Evolutionary conservation across 2,888 invertebrate species (phyloP), one percentile per base, ranked within the genome.

Genomic region (Actias luna): DNA sequence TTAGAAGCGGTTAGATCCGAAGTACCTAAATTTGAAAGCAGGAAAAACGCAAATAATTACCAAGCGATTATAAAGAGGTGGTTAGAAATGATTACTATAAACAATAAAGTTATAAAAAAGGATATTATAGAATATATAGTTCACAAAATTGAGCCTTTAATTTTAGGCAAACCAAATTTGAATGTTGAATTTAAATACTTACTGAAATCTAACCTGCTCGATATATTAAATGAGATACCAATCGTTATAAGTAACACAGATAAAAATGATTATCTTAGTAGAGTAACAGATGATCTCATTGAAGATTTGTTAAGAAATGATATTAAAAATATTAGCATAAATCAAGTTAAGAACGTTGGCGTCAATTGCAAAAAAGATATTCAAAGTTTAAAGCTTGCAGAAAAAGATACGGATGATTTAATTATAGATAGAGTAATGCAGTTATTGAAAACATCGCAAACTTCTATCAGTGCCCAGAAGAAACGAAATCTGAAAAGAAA

Each of bases 181-280:
- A 57, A 61, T 14, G 60, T 29, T 35, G 63, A 68, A 57, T 68
- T 61, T 52, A 65, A 39, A 60, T 36, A 57, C 29, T 63, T 52
- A 16, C 46, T 72, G 4, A 61, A 63, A 65, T 42, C 31, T 8
- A 59, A 62, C 33, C 50, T 69, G 4, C 25, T 62, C 7, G 60
- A 69, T 16, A 62, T 71, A 2, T 39, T 71, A n/a, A 62, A 63
- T 46, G 66, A 68, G 22, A 62, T 72, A 5, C 71, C 69, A 22
- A 61, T 71, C 25, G 59, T 60, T 29, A 61, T 29, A 2, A 50
- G 65, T 12, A 59, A 18, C 1, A 50, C n/a, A 50, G 59, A 66
- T 16, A 65, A 65, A 59, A 55, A 27, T 8, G 12, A 62, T 33
- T 64, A 63, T 31, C 29, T 68, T 8, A 63, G 63, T 25, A 25